Evolutionary conservation across 2,888 invertebrate species (phyloP), one percentile per base, ranked within the genome.

Genomic region (Zele albiditarsus): DNA sequence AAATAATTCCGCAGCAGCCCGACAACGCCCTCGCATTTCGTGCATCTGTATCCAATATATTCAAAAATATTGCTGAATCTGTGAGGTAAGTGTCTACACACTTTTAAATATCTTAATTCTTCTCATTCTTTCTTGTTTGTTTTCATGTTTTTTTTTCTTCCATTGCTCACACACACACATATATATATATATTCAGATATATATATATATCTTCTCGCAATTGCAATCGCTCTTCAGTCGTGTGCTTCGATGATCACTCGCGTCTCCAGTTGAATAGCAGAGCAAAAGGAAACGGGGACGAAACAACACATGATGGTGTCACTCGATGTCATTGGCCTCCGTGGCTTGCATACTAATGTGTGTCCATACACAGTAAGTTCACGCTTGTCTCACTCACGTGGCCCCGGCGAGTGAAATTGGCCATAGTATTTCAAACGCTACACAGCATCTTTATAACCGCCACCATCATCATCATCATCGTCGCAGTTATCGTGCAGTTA

Each of bases 301-400:
- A 76, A 76, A 80, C 78, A 53, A 53, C 53, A 20, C 20, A 53
- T 53, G 80, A 80, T 78, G 82, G 84, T 85, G 85, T 84, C 84
- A 85, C 80, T 84, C 78, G 83, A 83, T 85, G 85, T 85, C 85
- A 84, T 86, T 85, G 85, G 85, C 86, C 85, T 82, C 83, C 81
- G 81, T 75, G 79, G 72, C 80, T 81, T 80, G 82, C 81, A 82
- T 84, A 82, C 84, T 84, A 83, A 84, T 83, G 80, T 80, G 68
- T 77, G 53, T 53, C 53, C 23, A 53, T 20, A 53, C 53, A 53
- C 76, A 71, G 67, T n/a, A 23, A 73, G 78, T 77, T 82, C 78
- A 80, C 80, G 78, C 78, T 63, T 53, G 46, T 71, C 20, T 69
- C 57, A 28, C 49, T 69, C 68, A 69, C 68, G 68, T 69, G 71